Evolutionary conservation across 2,888 invertebrate species (phyloP).

Genomic region (Linnaemya tessellans): DNA sequence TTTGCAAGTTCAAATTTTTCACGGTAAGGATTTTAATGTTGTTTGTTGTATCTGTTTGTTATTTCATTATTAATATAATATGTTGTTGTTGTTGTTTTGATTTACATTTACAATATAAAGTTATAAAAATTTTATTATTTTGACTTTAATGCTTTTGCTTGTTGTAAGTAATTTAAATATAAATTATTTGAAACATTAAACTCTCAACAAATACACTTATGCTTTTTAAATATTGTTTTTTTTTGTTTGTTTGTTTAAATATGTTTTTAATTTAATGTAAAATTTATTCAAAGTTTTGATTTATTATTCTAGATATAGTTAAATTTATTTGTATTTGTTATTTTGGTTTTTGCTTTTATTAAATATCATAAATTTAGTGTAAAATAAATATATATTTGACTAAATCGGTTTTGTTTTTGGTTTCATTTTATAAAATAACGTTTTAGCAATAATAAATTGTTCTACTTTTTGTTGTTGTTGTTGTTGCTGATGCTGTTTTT

Average conservation of each 20-base stretch:
- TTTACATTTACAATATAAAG: conserved; percentile 3
- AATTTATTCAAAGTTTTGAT: conserved; percentile 32
- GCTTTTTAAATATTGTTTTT: not conserved
- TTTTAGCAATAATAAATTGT: conserved; percentile 32
- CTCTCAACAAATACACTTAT: conserved; percentile 64
- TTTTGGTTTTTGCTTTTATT: conserved; percentile 1
- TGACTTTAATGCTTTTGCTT: conserved; percentile 13
- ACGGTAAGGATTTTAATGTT: conserved; percentile 34
- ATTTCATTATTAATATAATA: conserved; percentile 17
- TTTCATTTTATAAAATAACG: conserved; percentile 34
- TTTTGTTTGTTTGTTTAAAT: conserved; percentile 6
- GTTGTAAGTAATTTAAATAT: conserved; percentile 27
- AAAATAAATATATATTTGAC: conserved; percentile 21
- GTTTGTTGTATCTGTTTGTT: not conserved
- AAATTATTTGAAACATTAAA: conserved; percentile 45
- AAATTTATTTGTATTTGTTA: conserved; percentile 13
- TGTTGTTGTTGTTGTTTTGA: conserved; percentile 5
- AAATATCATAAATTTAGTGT: conserved; percentile 12
- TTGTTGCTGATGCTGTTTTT: conserved; percentile 28
- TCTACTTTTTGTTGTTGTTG: conserved; percentile 11
- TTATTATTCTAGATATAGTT: conserved; percentile 30
- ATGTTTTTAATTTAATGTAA: conserved; percentile 37
- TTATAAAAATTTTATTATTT: conserved; percentile 32
- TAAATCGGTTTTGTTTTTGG: conserved; percentile 18
- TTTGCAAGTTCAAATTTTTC: conserved; percentile 18